Conservation (phyloP, 2,797 vertebrate genomes). For the Morelia viridis region DNA sequence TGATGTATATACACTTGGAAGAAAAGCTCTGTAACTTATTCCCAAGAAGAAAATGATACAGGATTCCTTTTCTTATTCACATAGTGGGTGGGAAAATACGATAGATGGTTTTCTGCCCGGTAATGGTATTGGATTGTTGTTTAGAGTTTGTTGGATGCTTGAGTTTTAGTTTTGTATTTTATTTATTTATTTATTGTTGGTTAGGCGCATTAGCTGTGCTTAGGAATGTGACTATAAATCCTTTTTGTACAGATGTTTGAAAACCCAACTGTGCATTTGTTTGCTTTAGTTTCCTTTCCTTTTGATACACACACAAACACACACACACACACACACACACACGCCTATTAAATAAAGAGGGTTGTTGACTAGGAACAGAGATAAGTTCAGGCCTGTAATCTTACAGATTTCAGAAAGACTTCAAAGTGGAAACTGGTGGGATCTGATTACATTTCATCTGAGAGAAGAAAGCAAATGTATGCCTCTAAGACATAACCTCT, state of each 20-base stretch:
- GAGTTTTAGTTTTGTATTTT: background rate
- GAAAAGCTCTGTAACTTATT: slow-evolving; percentile 26
- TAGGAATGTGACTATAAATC: background rate
- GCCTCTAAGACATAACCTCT: slow-evolving; percentile 66
- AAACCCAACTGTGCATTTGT: slow-evolving; percentile 43
- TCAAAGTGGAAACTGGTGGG: slow-evolving; percentile 71
- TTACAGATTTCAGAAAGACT: slow-evolving; percentile 69
- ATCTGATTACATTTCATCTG: slow-evolving; percentile 69
- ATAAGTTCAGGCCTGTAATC: slow-evolving; percentile 68
- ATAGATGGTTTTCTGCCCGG: background rate
- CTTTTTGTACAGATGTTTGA: slow-evolving; percentile 24
- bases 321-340: background rate
- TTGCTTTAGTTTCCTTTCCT: slow-evolving; percentile 51
- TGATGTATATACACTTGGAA: slow-evolving; percentile 12
- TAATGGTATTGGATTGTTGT: background rate
- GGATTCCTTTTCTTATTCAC: background rate
- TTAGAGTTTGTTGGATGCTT: slow-evolving; percentile 12
- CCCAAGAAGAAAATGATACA: background rate
- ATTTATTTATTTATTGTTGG: background rate
- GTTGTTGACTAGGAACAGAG: slow-evolving; percentile 44
- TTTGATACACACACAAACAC: slow-evolving; percentile 21
- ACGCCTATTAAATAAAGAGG: slow-evolving; percentile 46
- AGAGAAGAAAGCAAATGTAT: slow-evolving; percentile 67
- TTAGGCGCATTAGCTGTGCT: slow-evolving; percentile 5
- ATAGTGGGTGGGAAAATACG: background rate